Evolutionary conservation across 2,888 invertebrate species (phyloP), one percentile per base, ranked within the genome.

Genomic region (Scaptomyza caliginosa): DNA sequence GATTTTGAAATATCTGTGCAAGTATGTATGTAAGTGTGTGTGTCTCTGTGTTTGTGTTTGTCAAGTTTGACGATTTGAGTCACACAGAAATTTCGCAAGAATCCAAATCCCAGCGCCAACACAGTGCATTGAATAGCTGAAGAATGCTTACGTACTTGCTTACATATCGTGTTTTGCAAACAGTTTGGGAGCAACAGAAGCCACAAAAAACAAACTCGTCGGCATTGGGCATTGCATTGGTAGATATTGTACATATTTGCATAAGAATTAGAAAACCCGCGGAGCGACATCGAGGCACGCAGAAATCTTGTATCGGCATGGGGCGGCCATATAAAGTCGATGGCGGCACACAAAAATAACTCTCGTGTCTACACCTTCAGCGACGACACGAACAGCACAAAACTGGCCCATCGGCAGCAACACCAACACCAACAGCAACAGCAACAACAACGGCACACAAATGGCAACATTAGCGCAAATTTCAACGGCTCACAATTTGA

Each of bases 391-490:
- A 64, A 54, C 64, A 65, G 40, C 74, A 64, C 54, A 56, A 86
- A 82, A 82, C 79, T 72, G 69, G 82, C 82, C 86, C 81, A 81
- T 74, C 86, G 69, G 65, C 54, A 54, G 36, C 59, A 60, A 16
- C 64, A 63, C 24, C 59, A 67, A 38, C 54, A 77, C 46, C 74
- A 66, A 38, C 66, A 66, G 74, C 74, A 80, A 16, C 64, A 63
- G 26, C 59, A 67, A 38, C 54, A 77, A 50, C 74, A 66, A 38
- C 66, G 64, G 74, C 74, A 80, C 68, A 80, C 72, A 78, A 82
- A 85, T 84, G 75, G 85, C 85, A 81, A 82, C 85, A 86, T 81
- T 86, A 86, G 85, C 87, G 87, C 83, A 81, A 86, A 81, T 77
- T 84, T 86, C 86, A 81, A 65, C 75, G 79, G 62, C 67, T 75